phyloP scores from a whole-genome alignment of 2,888 invertebrate species.

The Ormyrus labotus region DNA sequence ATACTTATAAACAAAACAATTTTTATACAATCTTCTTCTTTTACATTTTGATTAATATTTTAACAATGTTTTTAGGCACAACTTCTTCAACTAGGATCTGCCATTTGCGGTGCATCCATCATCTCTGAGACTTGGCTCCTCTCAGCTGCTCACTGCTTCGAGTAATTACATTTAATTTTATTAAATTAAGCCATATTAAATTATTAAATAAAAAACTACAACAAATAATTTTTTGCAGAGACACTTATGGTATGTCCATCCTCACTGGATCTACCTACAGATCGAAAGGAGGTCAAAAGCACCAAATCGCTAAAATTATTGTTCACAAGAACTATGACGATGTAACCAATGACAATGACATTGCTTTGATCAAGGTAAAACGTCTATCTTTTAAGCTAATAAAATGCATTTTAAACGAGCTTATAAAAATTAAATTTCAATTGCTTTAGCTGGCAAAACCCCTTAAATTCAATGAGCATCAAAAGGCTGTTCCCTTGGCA shows the following conservation, averaged over 20 bases:
- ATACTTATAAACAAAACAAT: no score
- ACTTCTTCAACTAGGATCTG: slow-evolving; percentile 43
- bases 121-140: slow-evolving; percentile 53
- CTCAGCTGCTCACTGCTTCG: slow-evolving; percentile 54
- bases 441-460: slow-evolving; percentile 36
- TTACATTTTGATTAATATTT: neutral
- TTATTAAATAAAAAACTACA: neutral
- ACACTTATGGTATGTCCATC: slow-evolving; percentile 33
- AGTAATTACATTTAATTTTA: slow-evolving; percentile 32
- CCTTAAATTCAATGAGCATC: slow-evolving; percentile 43
- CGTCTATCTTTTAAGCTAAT: no score
- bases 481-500: slow-evolving; percentile 46
- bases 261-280: slow-evolving; percentile 46
- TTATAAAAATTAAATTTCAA: neutral
- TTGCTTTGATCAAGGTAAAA: slow-evolving; percentile 51
- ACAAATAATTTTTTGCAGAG: slow-evolving; percentile 11
- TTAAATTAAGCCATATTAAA: no score
- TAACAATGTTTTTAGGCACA: slow-evolving; percentile 41
- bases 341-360: slow-evolving; percentile 53
- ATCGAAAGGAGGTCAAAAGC: slow-evolving; percentile 42
- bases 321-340: slow-evolving; percentile 44
- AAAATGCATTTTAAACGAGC: neutral
- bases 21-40: no score
- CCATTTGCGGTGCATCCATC: slow-evolving; percentile 53
- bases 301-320: slow-evolving; percentile 49